Evolutionary conservation across 2,888 invertebrate genomes (phyloP).

Genomic region (Alloplasta piceator): DNA sequence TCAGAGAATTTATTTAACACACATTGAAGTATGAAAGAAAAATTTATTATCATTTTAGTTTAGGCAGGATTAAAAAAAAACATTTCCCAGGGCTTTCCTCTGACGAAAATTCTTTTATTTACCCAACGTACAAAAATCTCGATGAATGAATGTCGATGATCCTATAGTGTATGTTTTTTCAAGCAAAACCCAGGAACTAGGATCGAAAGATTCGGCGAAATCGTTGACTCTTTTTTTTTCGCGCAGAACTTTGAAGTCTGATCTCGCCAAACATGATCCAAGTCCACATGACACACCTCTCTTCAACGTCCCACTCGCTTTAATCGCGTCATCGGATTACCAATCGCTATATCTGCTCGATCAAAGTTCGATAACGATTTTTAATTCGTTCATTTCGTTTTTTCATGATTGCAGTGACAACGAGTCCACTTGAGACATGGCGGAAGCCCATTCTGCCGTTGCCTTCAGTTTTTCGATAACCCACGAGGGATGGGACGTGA

Average conservation of each 20-base stretch:
- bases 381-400: conserved; percentile 13
- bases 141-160: too few relatives aligned
- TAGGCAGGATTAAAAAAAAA: too few relatives aligned
- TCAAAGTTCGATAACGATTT: conserved; percentile 26
- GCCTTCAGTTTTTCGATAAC: conserved; percentile 99
- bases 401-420: conserved; percentile 46
- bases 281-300: background rate
- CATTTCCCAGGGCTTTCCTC: too few relatives aligned
- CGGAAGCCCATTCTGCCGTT: conserved; percentile 99
- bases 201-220: background rate
- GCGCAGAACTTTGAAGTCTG: background rate
- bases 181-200: background rate
- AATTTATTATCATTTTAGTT: too few relatives aligned
- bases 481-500: conserved; percentile 99
- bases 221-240: background rate
- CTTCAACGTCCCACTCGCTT: background rate
- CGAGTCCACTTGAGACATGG: conserved; percentile 87
- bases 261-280: background rate
- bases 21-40: too few relatives aligned
- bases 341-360: conserved; percentile 4
- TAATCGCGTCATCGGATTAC: background rate
- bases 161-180: too few relatives aligned
- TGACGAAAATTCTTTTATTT: too few relatives aligned
- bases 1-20: too few relatives aligned
- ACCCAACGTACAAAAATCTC: too few relatives aligned